Conservation (phyloP, 2,113 vertebrate genomes). For the Neogobius melanostomus region DNA sequence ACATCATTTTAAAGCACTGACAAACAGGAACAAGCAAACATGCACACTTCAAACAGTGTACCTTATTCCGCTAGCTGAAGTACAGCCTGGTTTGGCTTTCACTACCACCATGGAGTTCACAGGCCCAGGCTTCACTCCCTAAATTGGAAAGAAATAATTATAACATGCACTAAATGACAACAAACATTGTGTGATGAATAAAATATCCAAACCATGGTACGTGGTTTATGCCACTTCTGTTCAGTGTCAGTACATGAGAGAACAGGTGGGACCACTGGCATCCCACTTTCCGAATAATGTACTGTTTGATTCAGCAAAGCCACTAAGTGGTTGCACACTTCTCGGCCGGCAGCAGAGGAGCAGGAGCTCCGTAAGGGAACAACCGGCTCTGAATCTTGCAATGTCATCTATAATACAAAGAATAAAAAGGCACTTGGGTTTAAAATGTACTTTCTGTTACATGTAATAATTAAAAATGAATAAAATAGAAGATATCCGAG, state of each 20-base stretch:
- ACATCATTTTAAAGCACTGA: neutral
- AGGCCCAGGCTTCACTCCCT: neutral
- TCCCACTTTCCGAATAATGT: neutral
- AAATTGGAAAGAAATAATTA: neutral
- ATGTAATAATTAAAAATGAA: no score
- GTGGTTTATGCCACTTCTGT: neutral
- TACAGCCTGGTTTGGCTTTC: neutral
- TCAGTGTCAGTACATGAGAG: neutral
- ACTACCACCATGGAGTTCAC: neutral
- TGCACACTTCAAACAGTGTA: neutral
- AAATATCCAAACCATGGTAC: neutral
- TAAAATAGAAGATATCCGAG: no score
- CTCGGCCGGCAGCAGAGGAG: neutral
- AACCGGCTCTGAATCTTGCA: neutral
- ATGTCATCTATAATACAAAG: neutral
- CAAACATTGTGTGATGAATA: neutral
- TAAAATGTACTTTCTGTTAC: no score
- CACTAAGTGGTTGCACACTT: neutral
- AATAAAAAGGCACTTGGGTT: no score
- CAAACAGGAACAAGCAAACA: no score
- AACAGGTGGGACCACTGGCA: neutral
- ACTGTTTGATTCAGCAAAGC: neutral
- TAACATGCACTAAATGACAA: neutral
- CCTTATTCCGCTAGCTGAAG: neutral
- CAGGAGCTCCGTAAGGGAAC: neutral